Percentiles rank a stretch among this genome's conserved stretches.
Evolutionary conservation across 2,888 invertebrate species (phyloP).

Genomic region (Megaustenia siamemsis): DNA sequence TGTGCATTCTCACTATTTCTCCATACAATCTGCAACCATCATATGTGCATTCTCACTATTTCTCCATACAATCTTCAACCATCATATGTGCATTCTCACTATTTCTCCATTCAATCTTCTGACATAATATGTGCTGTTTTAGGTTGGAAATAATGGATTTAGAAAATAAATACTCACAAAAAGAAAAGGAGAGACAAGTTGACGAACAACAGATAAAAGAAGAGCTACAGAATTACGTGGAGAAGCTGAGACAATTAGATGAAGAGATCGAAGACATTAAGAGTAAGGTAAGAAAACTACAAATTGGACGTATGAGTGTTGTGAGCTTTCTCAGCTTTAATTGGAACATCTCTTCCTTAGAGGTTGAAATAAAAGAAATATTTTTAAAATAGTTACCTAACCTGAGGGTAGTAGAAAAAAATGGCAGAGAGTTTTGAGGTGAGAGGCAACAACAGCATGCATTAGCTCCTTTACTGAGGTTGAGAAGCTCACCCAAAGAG

Average conservation of each 20-base stretch:
- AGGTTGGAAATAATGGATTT: conserved; percentile 72
- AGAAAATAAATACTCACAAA: conserved; percentile 72
- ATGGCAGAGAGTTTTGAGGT: too few relatives aligned
- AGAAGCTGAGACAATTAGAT: conserved; percentile 66
- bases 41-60: not conserved
- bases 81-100: not conserved
- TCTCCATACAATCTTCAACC: not conserved
- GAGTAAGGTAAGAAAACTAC: conserved; percentile 28
- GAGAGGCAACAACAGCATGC: too few relatives aligned
- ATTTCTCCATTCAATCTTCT: not conserved
- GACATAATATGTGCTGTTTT: not conserved
- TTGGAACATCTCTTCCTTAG: too few relatives aligned
- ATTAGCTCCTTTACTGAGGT: too few relatives aligned
- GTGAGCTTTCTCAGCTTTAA: too few relatives aligned
- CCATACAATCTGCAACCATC: not conserved
- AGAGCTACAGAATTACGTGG: conserved; percentile 67
- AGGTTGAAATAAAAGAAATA: too few relatives aligned
- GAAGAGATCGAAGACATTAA: conserved; percentile 50
- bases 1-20: not conserved
- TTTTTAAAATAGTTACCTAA: too few relatives aligned
- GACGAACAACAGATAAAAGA: conserved; percentile 80
- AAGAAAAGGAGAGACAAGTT: conserved; percentile 84
- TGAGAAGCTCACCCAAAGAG: too few relatives aligned
- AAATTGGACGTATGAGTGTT: too few relatives aligned
- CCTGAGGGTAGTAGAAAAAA: too few relatives aligned